Evolutionary conservation across 2,113 vertebrate species (phyloP).

Genomic region (Amphiprion percula): DNA sequence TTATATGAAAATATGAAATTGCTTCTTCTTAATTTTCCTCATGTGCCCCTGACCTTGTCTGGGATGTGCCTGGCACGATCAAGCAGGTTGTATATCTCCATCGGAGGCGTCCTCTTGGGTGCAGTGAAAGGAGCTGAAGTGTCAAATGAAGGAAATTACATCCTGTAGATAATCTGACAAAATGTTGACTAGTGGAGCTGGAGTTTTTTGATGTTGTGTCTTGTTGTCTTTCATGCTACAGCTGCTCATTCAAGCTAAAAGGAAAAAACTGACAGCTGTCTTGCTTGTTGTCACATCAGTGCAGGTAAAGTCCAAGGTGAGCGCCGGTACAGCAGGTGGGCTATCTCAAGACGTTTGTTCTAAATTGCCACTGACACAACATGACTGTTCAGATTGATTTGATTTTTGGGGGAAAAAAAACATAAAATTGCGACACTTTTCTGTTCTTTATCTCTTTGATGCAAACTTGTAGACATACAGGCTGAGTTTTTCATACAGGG

Average conservation of each 20-base stretch:
- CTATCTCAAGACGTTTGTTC: constrained; percentile 6
- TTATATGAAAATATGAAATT: not conserved
- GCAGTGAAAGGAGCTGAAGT: not conserved
- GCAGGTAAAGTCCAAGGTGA: not conserved
- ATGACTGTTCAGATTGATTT: constrained; percentile 23
- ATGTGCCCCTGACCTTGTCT: constrained; percentile 9
- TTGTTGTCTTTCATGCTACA: constrained; percentile 1
- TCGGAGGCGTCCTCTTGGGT: not conserved
- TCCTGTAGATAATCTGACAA: not conserved
- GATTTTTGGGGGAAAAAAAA: constrained; percentile 11
- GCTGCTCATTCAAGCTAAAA: constrained; percentile 22
- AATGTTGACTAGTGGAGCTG: not conserved
- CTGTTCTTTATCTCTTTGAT: constrained; percentile 32
- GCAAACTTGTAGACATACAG: not conserved
- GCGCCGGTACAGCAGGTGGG: not conserved
- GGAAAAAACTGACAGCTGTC: constrained; percentile 5
- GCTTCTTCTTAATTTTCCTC: constrained; percentile 1
- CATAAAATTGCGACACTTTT: constrained; percentile 3
- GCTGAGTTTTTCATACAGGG: too few species aligned
- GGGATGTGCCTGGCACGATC: constrained; percentile 4
- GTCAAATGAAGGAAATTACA: constrained; percentile 12
- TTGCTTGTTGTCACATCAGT: constrained; percentile 9
- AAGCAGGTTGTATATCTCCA: not conserved
- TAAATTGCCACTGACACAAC: constrained; percentile 25
- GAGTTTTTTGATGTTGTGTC: constrained; percentile 1